Base-by-base conservation (phyloP, 2,797 vertebrate species). In the Rhinogobio ventralis region DNA sequence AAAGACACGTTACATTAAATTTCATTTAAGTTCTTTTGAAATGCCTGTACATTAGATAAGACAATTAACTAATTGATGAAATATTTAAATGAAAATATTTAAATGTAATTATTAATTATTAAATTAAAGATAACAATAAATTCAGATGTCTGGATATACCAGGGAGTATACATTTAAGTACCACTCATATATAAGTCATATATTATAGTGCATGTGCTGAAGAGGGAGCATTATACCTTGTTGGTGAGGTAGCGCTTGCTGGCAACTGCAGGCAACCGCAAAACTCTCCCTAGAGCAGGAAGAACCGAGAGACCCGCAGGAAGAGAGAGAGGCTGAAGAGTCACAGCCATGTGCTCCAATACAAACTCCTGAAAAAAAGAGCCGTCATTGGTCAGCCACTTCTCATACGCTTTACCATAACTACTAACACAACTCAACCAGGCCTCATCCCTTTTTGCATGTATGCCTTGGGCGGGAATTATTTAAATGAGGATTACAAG, bases 241-340 rank as follows among this genome's bases (percentile, higher is more conserved):
- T 97, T 99, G 89, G 97, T 99, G 86, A 99, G 95, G 91, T 97
- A 98, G 87, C 97, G 95, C 86, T 98, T 98, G 91, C 97, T 98
- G 2, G 95, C 97, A 82, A 98, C 97, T 0, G 97, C 90, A 0
- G 97, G 97, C 13, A 99, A 90, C 67, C 95, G 92, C n/a, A 99
- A 88, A 49, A 98, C 97, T 46, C 96, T 91, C 1, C 95, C 95
- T 53, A 99, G 93, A 0, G 96, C 97, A 3, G 94, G 90, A 30
- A 49, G 91, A 85, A 97, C 94, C 0, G 81, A 93, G 67, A 98
- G 92, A 4, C 85, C 92, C 0, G 82, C 62, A 15, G 97, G 97
- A 45, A 98, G 92, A 53, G 36, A 79, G 87, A 99, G 91, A 0
- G 95, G 92, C 75, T 75, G 90, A 5, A 93, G 94, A 39, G 75